These are phyloP conservation scores for Sebastes steindachneri DNA, from an alignment of 2,797 vertebrate species.

Conservation along the genomic window DNA sequence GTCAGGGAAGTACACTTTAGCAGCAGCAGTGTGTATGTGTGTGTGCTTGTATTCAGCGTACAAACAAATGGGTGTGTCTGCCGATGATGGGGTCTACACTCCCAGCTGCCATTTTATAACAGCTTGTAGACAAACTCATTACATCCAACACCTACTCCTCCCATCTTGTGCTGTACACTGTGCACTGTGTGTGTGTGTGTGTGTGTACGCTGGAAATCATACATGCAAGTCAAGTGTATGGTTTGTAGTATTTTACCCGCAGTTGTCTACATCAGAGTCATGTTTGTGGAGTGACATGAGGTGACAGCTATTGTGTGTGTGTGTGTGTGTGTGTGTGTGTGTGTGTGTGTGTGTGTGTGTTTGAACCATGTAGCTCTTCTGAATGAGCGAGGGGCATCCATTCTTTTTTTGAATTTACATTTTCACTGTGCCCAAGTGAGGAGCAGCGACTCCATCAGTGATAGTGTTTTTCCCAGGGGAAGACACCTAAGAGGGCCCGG, in stretches of 20 bases:
- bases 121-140: slow-evolving; percentile 79
- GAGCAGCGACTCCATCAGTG: slow-evolving; percentile 22
- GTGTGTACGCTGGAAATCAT: not conserved
- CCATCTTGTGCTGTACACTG: slow-evolving; percentile 25
- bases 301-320: no score
- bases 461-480: slow-evolving; percentile 15
- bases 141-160: slow-evolving; percentile 72
- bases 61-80: slow-evolving; percentile 35
- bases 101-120: slow-evolving; percentile 75
- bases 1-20: slow-evolving; percentile 15
- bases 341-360: not conserved
- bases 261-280: slow-evolving; percentile 17
- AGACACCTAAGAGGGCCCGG: slow-evolving; percentile 5
- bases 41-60: slow-evolving; percentile 16
- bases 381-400: not conserved
- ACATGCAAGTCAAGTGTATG: slow-evolving; percentile 38
- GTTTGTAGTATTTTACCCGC: slow-evolving; percentile 49
- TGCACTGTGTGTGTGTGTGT: not conserved
- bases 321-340: no score
- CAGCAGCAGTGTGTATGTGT: slow-evolving; percentile 18
- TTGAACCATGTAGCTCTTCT: slow-evolving; percentile 4
- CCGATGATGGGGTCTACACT: slow-evolving; percentile 63
- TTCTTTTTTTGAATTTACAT: not conserved
- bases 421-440: not conserved
- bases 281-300: slow-evolving; percentile 21